These are phyloP conservation scores for Drosophila sturtevanti DNA, from an alignment of 1,140 invertebrate genomes.

Conservation along the genomic window DNA sequence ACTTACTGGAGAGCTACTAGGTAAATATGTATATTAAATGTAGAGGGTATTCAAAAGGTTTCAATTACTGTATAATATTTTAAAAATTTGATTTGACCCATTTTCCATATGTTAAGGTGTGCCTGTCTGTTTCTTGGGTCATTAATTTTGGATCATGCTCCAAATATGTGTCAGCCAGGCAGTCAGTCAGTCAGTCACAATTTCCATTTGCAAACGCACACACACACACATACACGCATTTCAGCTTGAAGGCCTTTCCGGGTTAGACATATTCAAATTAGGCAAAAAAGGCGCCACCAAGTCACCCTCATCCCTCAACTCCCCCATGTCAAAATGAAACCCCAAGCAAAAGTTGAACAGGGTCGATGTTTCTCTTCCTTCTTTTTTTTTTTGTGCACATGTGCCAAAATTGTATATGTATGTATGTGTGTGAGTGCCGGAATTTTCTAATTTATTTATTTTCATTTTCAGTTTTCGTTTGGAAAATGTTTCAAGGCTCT, in stretches of 20 bases:
- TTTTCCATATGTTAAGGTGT: conserved; percentile 19
- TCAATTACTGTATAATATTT: not conserved
- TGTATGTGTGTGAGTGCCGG: conserved; percentile 57
- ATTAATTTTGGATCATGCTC: conserved; percentile 78
- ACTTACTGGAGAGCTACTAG: no score
- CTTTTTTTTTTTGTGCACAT: conserved; percentile 45
- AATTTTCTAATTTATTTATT: conserved; percentile 81
- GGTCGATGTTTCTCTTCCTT: conserved; percentile 23
- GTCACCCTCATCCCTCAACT: conserved; percentile 26
- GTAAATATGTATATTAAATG: not conserved
- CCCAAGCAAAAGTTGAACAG: conserved; percentile 10
- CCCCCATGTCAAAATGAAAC: conserved; percentile 27
- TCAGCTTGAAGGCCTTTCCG: conserved; percentile 32
- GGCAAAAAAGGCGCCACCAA: conserved; percentile 56
- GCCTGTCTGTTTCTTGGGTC: conserved; percentile 61
- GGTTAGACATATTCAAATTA: conserved; percentile 69
- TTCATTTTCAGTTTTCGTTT: not conserved
- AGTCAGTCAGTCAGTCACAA: conserved; percentile 58
- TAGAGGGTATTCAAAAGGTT: not conserved
- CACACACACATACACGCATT: conserved; percentile 27
- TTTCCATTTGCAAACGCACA: conserved; percentile 63
- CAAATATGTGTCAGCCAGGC: conserved; percentile 80
- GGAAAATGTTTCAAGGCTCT: conserved; percentile 75
- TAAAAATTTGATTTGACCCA: conserved; percentile 37
- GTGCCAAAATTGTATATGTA: conserved; percentile 34